Evolutionary conservation across 2,797 vertebrate genomes (phyloP), one percentile per base, ranked within the genome.

Genomic region (Chloroceryle amazona): DNA sequence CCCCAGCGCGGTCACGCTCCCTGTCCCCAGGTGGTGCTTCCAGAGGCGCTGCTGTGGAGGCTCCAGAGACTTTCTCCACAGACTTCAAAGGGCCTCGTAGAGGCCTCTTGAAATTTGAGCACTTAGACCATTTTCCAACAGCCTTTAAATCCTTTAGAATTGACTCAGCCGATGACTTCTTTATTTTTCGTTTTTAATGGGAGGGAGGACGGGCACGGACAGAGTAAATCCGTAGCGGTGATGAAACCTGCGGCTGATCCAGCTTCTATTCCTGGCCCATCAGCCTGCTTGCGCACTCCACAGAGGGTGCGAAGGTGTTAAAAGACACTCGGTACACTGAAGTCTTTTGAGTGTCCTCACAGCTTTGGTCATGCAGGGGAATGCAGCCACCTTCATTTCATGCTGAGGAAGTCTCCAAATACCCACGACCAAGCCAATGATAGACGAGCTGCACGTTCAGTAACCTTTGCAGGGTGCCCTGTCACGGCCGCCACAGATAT

Each of bases 361-460:
- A 51, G 70, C 52, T 86, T 71, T 84, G 66, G 71, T 75, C 81
- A 42, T 67, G 66, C 47, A 21, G 67, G 72, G 89, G 88, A 78
- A 37, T 28, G 41, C 71, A 74, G 6, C 57, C 72, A 61, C 26
- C 35, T 85, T 61, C 42, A 33, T 72, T 80, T 92, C 67, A 55
- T 82, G 60, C 74, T 65, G 74, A 67, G 70, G 60, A 85, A 75
- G 41, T 68, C 84, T 67, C 89, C 51, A 90, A 93, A 89, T 93
- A 35, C 47, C 72, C 66, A 33, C 29, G 78, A 11, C 73, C 66
- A 55, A 67, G 67, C n/a, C 81, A 55, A 49, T 73, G 90, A 66
- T 14, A 14, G 1, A 25, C 1, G 12, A 76, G 67, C 19, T 93
- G 35, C 65, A 63, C 83, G 29, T 71, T 47, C 4, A 15, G 10